Base-by-base conservation (phyloP, 2,888 invertebrate species). In the Harpagoxenus sublaevis region DNA sequence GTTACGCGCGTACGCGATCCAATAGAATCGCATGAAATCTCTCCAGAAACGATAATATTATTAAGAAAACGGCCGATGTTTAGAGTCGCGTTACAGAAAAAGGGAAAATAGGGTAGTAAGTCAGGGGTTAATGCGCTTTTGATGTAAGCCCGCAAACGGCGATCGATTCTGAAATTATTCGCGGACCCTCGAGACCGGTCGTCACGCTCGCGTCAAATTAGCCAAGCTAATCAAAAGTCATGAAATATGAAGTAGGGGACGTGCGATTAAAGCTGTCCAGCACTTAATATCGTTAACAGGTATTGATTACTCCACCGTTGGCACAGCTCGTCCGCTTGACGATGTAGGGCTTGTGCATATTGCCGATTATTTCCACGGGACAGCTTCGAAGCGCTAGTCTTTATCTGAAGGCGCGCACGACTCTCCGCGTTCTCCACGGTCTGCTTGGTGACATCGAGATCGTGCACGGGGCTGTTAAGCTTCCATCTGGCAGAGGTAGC, bases 241-340 rank as follows among this genome's bases (percentile, higher is more conserved):
- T 42, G 42, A 77, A 77, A 77, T 79, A 62, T 71, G 39, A 81
- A 48, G 60, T 35, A 23, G 23, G 15, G 28, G n/a, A n/a, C 53
- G 31, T 12, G 39, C 39, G 35, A 73, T 79, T 71, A 71, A 71
- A 57, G 35, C 15, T 31, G n/a, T 57, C 45, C 45, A 23, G 15
- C 45, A 35, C 23, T 79, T 71, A 71, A 81, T 81, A 71, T 71
- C 48, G 45, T 71, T 71, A 82, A 31, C 48, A 42, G 18, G 23
- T 60, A 45, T 74, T 53, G 63, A 55, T 82, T 3, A 73, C 60
- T 8, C 63, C 87, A 89, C 92, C 90, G 91, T 53, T 88, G 89
- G 81, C 92, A 92, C 28, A 94, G 85, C 48, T 88, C 66, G 81
- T 94, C 94, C 6, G 94, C 94, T 70, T 94, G 93, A 9, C 84